Evolutionary conservation across 2,797 vertebrate species (phyloP), one percentile per base, ranked within the genome.

Genomic region (Hoplostethus atlanticus): DNA sequence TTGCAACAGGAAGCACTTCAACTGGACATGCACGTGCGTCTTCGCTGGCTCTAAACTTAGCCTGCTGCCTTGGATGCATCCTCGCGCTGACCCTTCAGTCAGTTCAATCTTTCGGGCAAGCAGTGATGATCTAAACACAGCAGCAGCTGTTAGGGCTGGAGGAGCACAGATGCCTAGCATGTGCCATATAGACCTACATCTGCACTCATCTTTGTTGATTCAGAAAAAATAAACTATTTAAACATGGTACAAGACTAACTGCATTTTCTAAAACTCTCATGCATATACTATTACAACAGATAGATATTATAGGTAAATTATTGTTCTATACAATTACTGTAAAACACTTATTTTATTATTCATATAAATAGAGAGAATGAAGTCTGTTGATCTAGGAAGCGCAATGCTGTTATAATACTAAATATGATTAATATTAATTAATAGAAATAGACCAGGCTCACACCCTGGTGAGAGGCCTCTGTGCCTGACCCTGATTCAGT

Each of bases 71-170:
- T 64, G 34, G 48, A 13, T 42, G 52, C 64, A 70, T 66, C 65
- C 73, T 80, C 59, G 12, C 0, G 0, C 54, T 85, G 77, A 87
- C 80, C 68, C 73, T 61, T 73, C 70, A 72, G 83, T 87, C 85
- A 84, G 85, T 84, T 84, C 84, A 90, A 79, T 90, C 83, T 83
- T 75, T 13, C 74, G 4, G 89, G 76, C 87, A 61, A 64, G 56
- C 51, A 60, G 38, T 64, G 47, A 84, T 87, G 87, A 83, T 83
- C 81, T 77, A 80, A 88, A 70, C 53, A 64, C 68, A 72, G 84
- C 78, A 84, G 83, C 90, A 92, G 90, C 90, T 92, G 89, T 89
- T 92, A 79, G 77, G 86, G 78, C 84, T 86, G 74, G 58, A 69
- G 64, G 76, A 84, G 76, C 67, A 76, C 82, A 68, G 76, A 85